phyloP scores from a whole-genome alignment of 1,140 invertebrate species.

The Heliconius hermathena region DNA sequence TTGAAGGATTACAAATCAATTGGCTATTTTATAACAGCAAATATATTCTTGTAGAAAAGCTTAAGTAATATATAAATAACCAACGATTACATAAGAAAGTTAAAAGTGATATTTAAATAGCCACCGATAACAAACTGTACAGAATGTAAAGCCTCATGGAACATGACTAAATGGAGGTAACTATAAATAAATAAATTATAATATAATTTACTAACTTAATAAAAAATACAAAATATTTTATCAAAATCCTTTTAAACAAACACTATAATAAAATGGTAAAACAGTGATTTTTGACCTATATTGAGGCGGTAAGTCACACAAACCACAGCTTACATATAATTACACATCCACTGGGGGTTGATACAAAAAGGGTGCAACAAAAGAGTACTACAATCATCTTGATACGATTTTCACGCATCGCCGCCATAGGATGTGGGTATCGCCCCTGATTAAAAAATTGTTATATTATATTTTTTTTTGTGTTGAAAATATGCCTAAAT shows the following conservation, averaged over 20 bases:
- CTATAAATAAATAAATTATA: too few species aligned
- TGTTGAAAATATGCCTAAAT: background rate
- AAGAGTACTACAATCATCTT: conserved; percentile 66
- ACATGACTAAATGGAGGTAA: too few species aligned
- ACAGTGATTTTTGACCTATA: conserved; percentile 33
- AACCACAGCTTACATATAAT: conserved; percentile 48
- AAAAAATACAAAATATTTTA: background rate
- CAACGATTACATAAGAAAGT: too few species aligned
- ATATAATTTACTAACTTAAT: too few species aligned
- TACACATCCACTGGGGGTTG: conserved; percentile 55
- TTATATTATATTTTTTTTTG: conserved; percentile 18
- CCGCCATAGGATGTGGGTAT: conserved; percentile 44
- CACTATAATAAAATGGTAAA: conserved; percentile 10
- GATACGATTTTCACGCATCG: conserved; percentile 67
- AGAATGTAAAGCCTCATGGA: too few species aligned
- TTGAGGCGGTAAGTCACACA: conserved; percentile 13
- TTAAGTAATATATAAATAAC: too few species aligned
- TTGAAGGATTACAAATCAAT: too few species aligned
- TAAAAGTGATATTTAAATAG: too few species aligned
- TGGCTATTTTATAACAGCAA: too few species aligned
- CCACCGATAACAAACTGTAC: too few species aligned
- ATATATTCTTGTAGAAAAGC: too few species aligned
- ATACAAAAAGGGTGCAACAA: conserved; percentile 51
- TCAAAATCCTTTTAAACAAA: background rate
- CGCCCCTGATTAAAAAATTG: conserved; percentile 33